phyloP scores from a whole-genome alignment of 2,888 invertebrate species.

The Drosophila emarginata region DNA sequence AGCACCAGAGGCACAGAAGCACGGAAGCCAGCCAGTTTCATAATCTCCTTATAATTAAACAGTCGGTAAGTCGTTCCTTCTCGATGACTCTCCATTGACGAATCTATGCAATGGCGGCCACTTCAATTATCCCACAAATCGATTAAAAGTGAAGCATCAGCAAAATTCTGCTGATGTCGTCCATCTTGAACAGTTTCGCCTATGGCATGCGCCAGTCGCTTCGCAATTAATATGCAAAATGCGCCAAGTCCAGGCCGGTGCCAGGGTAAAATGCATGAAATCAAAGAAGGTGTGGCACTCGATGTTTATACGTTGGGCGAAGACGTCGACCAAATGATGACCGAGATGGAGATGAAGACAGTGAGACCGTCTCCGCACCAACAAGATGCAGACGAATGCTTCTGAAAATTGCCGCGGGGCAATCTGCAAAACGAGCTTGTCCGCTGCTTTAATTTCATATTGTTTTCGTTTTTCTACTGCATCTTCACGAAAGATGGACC shows the following conservation, averaged over 20 bases:
- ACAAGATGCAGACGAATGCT: constrained; percentile 60
- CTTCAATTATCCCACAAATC: constrained; percentile 71
- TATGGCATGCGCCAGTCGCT: constrained; percentile 70
- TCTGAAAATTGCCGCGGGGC: constrained; percentile 76
- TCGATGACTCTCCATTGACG: constrained; percentile 38
- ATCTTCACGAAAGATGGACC: constrained; percentile 57
- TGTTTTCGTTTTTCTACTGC: constrained; percentile 29
- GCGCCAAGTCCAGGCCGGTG: constrained; percentile 41
- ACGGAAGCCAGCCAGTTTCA: constrained; percentile 65
- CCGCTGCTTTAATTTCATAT: constrained; percentile 56
- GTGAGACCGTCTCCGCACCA: neutral
- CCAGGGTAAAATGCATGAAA: constrained; percentile 64
- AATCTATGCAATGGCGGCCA: constrained; percentile 60
- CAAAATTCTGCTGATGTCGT: constrained; percentile 52
- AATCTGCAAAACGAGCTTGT: constrained; percentile 61
- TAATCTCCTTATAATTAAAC: constrained; percentile 68
- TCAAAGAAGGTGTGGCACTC: constrained; percentile 71
- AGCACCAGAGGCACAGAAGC: constrained; percentile 51
- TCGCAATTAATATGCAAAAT: constrained; percentile 76
- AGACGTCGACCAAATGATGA: constrained; percentile 1
- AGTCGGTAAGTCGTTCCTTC: constrained; percentile 40
- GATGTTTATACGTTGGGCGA: constrained; percentile 54
- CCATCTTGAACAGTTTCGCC: constrained; percentile 60
- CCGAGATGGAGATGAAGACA: constrained; percentile 23
- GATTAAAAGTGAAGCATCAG: constrained; percentile 61